A percentile compares a stretch with the other conserved stretches of the same genome.
phyloP scores from a whole-genome alignment of 1,140 invertebrate genomes.

The Drosophila melanica region DNA sequence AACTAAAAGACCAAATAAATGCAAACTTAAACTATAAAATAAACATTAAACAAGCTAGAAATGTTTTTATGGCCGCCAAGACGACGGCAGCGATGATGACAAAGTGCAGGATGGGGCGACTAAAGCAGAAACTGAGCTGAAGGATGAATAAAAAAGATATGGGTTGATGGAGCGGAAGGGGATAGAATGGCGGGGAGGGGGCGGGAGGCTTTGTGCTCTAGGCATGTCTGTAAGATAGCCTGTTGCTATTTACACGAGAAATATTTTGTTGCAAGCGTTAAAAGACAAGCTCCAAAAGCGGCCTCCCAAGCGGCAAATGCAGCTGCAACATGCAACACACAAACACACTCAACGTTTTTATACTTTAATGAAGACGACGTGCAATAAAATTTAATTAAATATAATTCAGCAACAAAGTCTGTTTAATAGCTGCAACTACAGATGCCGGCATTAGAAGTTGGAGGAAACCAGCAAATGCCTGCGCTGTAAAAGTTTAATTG shows the following conservation, averaged over 20 bases:
- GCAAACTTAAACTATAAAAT: slow-evolving; percentile 83
- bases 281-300: slow-evolving; percentile 32
- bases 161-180: neutral
- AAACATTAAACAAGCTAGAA: slow-evolving; percentile 83
- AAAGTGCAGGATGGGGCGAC: slow-evolving; percentile 18
- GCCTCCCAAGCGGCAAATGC: slow-evolving; percentile 34
- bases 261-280: slow-evolving; percentile 73
- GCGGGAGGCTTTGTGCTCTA: neutral
- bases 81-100: slow-evolving; percentile 37
- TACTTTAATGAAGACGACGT: slow-evolving; percentile 80
- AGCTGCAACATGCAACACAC: slow-evolving; percentile 53
- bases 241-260: slow-evolving; percentile 63
- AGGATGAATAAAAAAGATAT: slow-evolving; percentile 2
- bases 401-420: slow-evolving; percentile 81
- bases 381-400: slow-evolving; percentile 83
- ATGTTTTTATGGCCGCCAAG: slow-evolving; percentile 80
- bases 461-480: slow-evolving; percentile 49
- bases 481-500: slow-evolving; percentile 75
- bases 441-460: slow-evolving; percentile 43
- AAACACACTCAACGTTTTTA: slow-evolving; percentile 52
- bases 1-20: slow-evolving; percentile 83
- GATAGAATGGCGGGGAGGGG: no score
- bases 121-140: slow-evolving; percentile 36
- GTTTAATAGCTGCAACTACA: slow-evolving; percentile 70
- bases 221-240: slow-evolving; percentile 5